Evolutionary conservation across 2,888 invertebrate species (phyloP), one percentile per base, ranked within the genome.

Genomic region (Himalopsyche tibetana): DNA sequence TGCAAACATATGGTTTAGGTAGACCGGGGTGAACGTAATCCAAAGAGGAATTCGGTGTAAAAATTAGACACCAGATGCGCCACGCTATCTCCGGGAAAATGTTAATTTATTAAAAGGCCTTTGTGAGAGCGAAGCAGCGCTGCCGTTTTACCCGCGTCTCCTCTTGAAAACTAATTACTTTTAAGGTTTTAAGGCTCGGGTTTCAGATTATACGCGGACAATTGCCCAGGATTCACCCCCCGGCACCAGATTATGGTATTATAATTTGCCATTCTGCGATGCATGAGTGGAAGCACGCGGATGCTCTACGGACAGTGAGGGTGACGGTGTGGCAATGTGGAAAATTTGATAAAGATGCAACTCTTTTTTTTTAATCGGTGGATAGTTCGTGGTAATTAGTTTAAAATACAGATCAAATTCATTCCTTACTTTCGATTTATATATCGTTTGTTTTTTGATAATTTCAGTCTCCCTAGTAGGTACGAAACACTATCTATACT

Each of bases 91-190:
- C 80, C 28, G 51, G 51, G 83, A 80, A 86, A 88, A 88, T 88
- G 88, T 88, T 88, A 88, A 88, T 86, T 88, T 88, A 88, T 88
- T 74, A 88, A 86, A 83, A 83, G 85, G 83, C 56, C 85, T 56
- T 56, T 51, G 42, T 19, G 87, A 84, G 82, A 36, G 80, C 55
- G 79, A 19, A 81, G 42, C 55, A 17, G n/a, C 28, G 42, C 42
- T 56, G n/a, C 55, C 17, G 80, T 42, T 45, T 82, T 8, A n/a
- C 40, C 55, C 69, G 38, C 82, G 19, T 17, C 19, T 51, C 45
- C 51, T 55, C 83, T 51, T 5, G 85, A 87, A 82, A 51, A 83
- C 85, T 88, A 86, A 85, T 88, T 88, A 86, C 86, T 88, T 86
- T 86, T 82, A 38, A 83, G 82, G 84, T 86, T 87, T 88, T 81